Base-by-base conservation (phyloP, 2,113 vertebrate genomes). In the Meles meles region DNA sequence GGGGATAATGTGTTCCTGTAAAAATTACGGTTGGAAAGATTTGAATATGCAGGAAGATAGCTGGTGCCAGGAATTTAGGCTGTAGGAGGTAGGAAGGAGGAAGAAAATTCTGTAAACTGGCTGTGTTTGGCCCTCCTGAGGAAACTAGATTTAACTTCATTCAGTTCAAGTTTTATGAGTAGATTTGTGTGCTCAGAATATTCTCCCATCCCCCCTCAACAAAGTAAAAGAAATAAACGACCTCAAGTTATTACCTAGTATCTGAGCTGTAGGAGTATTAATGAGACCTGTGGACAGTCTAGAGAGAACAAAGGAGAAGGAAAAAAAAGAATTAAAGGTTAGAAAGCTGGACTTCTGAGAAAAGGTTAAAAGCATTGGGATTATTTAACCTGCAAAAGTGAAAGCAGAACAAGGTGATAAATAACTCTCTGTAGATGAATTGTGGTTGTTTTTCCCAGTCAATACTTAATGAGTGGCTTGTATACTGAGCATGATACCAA, bases 321-420 rank as follows among this genome's bases (percentile, higher is more conserved):
- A 49, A 63, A 92, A 86, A 85, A 85, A 93, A 90, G 76, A 95
- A 92, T 84, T 92, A 97, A 98, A 98, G 98, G 97, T 98, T 98
- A 98, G 81, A 97, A 97, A 98, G 97, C 94, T 97, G 94, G 77
- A 96, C 90, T 98, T 97, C 39, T 69, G 88, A 96, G 96, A 98
- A 97, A 98, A 98, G 98, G 97, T 98, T 98, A 98, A 97, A 98
- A 98, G 98, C 98, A 95, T 34, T 97, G 98, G 98, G 97, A 98
- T 97, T 98, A 97, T 97, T 97, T 98, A 98, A 96, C 96, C 88
- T 96, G 97, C 57, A 97, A 49, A 97, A 98, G 92, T 67, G 59
- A 94, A 98, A 90, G 88, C 94, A 81, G 80, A 97, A 59, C 76
- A 65, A 83, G 88, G 90, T 98, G 97, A 98, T 97, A 97, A 98